Base-by-base conservation (phyloP, 2,888 invertebrate species). In the Dryocosmus kuriphilus region DNA sequence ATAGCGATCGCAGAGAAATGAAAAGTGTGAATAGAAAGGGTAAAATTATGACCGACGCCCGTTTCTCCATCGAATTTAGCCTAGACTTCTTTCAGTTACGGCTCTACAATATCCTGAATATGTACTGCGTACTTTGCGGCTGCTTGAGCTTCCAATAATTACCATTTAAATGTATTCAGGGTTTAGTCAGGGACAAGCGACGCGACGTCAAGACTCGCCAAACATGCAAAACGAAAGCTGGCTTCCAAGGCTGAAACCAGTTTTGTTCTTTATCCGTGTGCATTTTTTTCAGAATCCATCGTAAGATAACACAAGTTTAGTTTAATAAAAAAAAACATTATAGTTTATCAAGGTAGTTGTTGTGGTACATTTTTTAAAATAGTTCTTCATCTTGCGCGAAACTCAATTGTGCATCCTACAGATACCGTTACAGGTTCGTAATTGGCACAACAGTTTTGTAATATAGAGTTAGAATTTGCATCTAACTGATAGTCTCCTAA, bases 161-260 rank as follows among this genome's bases (percentile, higher is more conserved):
- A 85, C 83, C 82, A 85, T 85, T 85, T 84, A 85, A 85, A 85
- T 85, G 81, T 85, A 84, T 84, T 85, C 83, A 79, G 78, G 38
- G 79, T 79, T 84, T 79, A 80, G 84, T 79, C 76, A 79, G 79
- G 79, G 79, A 71, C 77, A 62, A 78, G 57, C 77, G 77, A 80
- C 79, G 77, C 75, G 75, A 35, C 63, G 38, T 65, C 63, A 65
- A 65, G 63, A 63, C 63, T 63, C 63, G 35, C 14, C 63, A 38
- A 63, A 63, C 38, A 63, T n/a, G 57, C 32, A 38, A 65, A 65
- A 41, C 65, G 65, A 65, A 65, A 65, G 65, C 65, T 65, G 41
- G 7, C 41, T 65, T 24, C n/a, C 0, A 38, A 65, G 24, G 16
- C 41, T 38, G 0, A 41, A 38, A 24, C 14, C 24, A 24, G 11